A percentile compares a stretch with the other conserved stretches of the same genome.
Conservation (phyloP, 2,797 vertebrate genomes). For the Petrocephalus sullivani region DNA sequence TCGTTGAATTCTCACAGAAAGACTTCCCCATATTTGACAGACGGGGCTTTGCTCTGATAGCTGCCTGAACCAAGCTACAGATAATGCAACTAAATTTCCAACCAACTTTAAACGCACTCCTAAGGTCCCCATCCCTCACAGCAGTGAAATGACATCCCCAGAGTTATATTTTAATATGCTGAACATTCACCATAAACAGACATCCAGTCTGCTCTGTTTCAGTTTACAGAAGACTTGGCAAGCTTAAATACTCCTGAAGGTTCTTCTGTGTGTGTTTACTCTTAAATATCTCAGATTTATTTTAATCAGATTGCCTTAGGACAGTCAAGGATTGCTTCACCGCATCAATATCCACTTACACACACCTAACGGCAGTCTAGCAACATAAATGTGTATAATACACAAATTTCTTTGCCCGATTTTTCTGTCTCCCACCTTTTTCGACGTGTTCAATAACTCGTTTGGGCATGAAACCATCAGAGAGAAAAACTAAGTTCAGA, state of each 20-base stretch:
- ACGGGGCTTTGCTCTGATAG: neutral
- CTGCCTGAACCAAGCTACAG: neutral
- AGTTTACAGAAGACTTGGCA: neutral
- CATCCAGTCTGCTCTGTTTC: neutral
- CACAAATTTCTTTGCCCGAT: slow-evolving; percentile 27
- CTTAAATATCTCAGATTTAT: slow-evolving; percentile 35
- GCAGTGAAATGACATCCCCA: neutral
- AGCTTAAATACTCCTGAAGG: slow-evolving; percentile 36
- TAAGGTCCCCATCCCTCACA: neutral
- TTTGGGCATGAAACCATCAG: neutral
- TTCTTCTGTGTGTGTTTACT: neutral
- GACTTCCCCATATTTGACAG: neutral
- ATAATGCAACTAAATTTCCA: neutral
- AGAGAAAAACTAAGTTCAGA: neutral
- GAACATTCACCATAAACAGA: slow-evolving; percentile 12
- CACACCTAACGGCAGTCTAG: slow-evolving; percentile 18
- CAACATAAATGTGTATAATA: slow-evolving; percentile 37
- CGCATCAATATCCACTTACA: slow-evolving; percentile 27
- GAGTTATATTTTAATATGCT: slow-evolving; percentile 15
- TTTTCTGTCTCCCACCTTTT: neutral
- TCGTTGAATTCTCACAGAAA: neutral
- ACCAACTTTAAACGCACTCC: neutral
- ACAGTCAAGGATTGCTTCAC: slow-evolving; percentile 25
- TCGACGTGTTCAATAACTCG: neutral
- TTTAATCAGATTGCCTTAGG: slow-evolving; percentile 36